Evolutionary conservation across 1,140 invertebrate species (phyloP).

Genomic region (Atta cephalotes): DNA sequence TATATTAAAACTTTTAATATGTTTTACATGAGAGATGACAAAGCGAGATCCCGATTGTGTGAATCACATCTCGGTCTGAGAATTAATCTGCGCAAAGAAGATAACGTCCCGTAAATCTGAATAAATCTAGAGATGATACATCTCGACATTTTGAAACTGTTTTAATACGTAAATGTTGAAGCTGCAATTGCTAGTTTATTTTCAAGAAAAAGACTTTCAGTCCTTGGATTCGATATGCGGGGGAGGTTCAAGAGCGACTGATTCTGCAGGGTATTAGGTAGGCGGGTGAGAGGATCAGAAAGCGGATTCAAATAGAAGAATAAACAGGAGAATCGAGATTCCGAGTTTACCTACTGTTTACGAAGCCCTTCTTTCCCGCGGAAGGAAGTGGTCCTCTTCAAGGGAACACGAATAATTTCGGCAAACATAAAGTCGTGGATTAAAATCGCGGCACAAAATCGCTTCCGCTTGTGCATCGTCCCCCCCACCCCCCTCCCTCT

Average conservation of each 20-base stretch:
- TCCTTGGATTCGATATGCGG: conserved; percentile 9
- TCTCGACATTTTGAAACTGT: background rate
- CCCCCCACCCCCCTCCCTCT: no score
- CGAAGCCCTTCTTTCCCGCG: conserved; percentile 36
- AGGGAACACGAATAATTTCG: conserved; percentile 48
- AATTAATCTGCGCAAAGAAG: background rate
- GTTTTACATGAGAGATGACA: background rate
- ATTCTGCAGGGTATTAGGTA: conserved; percentile 26
- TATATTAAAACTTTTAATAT: background rate
- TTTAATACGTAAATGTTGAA: background rate
- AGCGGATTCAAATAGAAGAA: conserved; percentile 60
- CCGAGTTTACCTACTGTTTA: conserved; percentile 51
- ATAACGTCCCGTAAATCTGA: background rate
- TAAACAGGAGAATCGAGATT: conserved; percentile 55
- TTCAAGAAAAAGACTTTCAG: conserved; percentile 9
- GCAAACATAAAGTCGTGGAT: conserved; percentile 37
- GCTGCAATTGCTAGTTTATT: conserved; percentile 24
- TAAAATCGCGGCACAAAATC: conserved; percentile 34
- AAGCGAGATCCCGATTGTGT: background rate
- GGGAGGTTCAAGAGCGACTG: background rate
- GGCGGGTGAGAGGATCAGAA: conserved; percentile 51
- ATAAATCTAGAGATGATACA: background rate
- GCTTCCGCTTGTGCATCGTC: conserved; percentile 3
- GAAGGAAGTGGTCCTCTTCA: conserved; percentile 24
- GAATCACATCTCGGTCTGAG: background rate